These are phyloP conservation scores for Galeopterus variegatus DNA, from an alignment of 2,113 vertebrate genomes.

Conservation along the genomic window DNA sequence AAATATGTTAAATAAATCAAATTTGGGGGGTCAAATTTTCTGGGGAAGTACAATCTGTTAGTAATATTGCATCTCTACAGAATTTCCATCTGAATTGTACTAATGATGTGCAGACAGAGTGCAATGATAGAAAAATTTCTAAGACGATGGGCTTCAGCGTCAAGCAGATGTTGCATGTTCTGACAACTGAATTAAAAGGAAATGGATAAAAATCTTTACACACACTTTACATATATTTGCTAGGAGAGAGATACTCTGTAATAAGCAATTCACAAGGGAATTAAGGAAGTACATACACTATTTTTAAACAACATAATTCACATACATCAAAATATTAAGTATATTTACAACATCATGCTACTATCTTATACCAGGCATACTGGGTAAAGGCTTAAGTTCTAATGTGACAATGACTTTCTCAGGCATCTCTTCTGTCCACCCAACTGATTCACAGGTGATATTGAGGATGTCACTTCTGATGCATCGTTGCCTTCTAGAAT, in stretches of 20 bases:
- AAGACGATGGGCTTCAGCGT: conserved; percentile 55
- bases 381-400: background rate
- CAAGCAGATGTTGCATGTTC: conserved; percentile 67
- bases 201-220: conserved; percentile 61
- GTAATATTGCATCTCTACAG: conserved; percentile 71
- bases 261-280: conserved; percentile 39
- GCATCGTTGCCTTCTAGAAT: background rate
- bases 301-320: conserved; percentile 40
- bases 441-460: background rate
- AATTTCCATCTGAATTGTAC: conserved; percentile 83
- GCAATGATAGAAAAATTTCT: conserved; percentile 66
- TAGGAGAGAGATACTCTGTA: background rate
- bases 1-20: conserved; percentile 84
- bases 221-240: conserved; percentile 12
- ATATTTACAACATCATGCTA: background rate
- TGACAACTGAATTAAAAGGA: conserved; percentile 69
- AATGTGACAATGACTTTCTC: background rate
- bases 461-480: background rate
- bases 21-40: conserved; percentile 77
- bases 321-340: conserved; percentile 62
- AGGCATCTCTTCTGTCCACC: background rate
- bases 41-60: conserved; percentile 77
- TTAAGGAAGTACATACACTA: background rate
- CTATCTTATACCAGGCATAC: background rate
- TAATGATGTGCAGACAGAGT: conserved; percentile 62